Conservation (phyloP, 2,113 vertebrate genomes). For the Lutjanus erythropterus region DNA sequence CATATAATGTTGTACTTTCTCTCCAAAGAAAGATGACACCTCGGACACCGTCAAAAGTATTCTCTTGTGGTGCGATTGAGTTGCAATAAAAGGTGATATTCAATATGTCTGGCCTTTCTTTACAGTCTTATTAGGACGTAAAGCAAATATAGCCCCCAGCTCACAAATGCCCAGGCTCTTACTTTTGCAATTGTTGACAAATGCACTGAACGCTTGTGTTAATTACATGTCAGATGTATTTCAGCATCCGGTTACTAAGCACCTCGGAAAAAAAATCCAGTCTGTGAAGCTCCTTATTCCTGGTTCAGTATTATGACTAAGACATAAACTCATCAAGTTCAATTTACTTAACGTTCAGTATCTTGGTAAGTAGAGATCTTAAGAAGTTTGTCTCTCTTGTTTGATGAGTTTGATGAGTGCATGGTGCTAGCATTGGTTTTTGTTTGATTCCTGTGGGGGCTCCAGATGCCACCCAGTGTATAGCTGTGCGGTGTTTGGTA, state of each 20-base stretch:
- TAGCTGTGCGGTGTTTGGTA: background rate
- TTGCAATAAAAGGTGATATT: constrained; percentile 79
- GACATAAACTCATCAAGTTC: constrained; percentile 25
- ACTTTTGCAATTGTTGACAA: constrained; percentile 68
- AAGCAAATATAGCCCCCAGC: constrained; percentile 79
- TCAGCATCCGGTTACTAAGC: constrained; percentile 56
- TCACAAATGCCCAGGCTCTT: constrained; percentile 49
- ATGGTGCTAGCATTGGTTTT: constrained; percentile 8
- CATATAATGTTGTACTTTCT: constrained; percentile 66
- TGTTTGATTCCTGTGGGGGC: background rate
- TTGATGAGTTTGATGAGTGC: background rate
- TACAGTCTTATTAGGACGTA: constrained; percentile 80
- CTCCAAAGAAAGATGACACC: constrained; percentile 69
- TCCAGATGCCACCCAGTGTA: background rate
- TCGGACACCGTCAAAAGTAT: constrained; percentile 57
- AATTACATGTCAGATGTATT: constrained; percentile 59
- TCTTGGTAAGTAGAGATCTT: constrained; percentile 34
- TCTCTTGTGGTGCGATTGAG: constrained; percentile 74
- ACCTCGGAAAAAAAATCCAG: constrained; percentile 29
- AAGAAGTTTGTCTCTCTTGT: constrained; percentile 3
- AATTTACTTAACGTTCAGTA: constrained; percentile 15
- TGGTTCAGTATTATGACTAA: constrained; percentile 17
- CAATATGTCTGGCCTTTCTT: constrained; percentile 72
- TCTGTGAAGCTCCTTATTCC: constrained; percentile 34
- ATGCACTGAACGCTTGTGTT: constrained; percentile 56